Conservation (phyloP, 1,140 invertebrate species). For the Euwallacea fornicatus region DNA sequence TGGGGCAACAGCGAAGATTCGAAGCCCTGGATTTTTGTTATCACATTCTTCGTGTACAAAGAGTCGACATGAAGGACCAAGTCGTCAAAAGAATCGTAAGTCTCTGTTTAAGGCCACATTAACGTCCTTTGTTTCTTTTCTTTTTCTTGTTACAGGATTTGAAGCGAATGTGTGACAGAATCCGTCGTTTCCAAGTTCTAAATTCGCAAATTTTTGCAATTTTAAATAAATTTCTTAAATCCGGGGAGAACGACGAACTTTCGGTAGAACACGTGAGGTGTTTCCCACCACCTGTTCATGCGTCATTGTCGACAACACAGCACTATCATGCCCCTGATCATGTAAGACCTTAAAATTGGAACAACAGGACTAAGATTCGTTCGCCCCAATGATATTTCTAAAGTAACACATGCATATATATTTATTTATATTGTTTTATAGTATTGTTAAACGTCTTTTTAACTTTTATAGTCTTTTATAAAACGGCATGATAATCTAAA, state of each 20-base stretch:
- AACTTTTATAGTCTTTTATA: constrained; percentile 38
- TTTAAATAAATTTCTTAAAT: constrained; percentile 93
- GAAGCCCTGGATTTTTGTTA: constrained; percentile 99
- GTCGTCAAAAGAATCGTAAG: constrained; percentile 94
- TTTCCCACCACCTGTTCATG: constrained; percentile 92
- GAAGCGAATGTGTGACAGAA: constrained; percentile 96
- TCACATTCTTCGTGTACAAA: constrained; percentile 94
- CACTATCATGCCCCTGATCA: constrained; percentile 66
- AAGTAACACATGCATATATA: constrained; percentile 23
- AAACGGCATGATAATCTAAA: constrained; percentile 12
- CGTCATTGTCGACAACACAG: constrained; percentile 62
- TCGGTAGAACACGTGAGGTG: constrained; percentile 96
- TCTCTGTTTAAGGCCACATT: constrained; percentile 43
- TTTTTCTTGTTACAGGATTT: constrained; percentile 72
- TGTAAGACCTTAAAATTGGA: constrained; percentile 51
- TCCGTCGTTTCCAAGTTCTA: constrained; percentile 95
- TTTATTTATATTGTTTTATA: constrained; percentile 38
- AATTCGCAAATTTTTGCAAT: constrained; percentile 99
- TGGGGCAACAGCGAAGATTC: constrained; percentile 95
- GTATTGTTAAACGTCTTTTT: constrained; percentile 36
- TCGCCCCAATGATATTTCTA: constrained; percentile 11
- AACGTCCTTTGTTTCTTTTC: background rate
- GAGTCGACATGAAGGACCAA: constrained; percentile 96
- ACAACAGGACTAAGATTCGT: background rate
- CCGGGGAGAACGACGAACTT: constrained; percentile 78